Evolutionary conservation across 2,113 vertebrate species (phyloP), one percentile per base, ranked within the genome.

Genomic region (Platycercus adscitus): DNA sequence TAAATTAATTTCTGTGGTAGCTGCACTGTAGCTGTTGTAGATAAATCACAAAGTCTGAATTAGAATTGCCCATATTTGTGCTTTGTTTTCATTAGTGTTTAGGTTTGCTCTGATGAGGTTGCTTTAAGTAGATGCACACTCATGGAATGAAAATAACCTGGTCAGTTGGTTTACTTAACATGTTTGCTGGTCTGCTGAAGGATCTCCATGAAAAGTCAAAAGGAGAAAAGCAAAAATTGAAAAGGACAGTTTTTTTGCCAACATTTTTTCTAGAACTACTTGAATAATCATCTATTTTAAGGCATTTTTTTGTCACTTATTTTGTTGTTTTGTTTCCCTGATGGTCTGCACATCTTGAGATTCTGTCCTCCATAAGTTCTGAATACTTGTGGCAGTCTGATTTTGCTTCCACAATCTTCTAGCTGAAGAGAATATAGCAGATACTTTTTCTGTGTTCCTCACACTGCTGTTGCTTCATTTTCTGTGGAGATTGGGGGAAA

Each of bases 71-170:
- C 33, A 7, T 61, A 47, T 7, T 77, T 63, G 26, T 35, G 50
- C 41, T 86, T 91, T 72, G 66, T 72, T 96, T 91, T 88, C 63
- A 77, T 79, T 89, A 81, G 29, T 41, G 76, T 56, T 90, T 88
- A 69, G 44, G 18, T 55, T 93, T 96, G 43, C 33, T 89, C 52
- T 94, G 23, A 26, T 75, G 50, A 75, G 6, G 58, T 92, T 64
- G 7, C 63, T 73, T 92, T 78, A 78, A 91, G 68, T 70, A 89
- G n/a, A n/a, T 91, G n/a, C 8, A 49, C 33, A 56, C 0, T 0
- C 83, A 86, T 31, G n/a, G 46, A 93, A 73, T 26, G 14, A 87
- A 94, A 94, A 83, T 69, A 56, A 53, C 56, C 41, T 63, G 10
- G 41, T 91, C 28, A 21, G 4, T 37, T 89, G 24, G 5, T 89